These are phyloP conservation scores for Drosophila sproati DNA, from an alignment of 1,140 invertebrate genomes.

Conservation along the genomic window DNA sequence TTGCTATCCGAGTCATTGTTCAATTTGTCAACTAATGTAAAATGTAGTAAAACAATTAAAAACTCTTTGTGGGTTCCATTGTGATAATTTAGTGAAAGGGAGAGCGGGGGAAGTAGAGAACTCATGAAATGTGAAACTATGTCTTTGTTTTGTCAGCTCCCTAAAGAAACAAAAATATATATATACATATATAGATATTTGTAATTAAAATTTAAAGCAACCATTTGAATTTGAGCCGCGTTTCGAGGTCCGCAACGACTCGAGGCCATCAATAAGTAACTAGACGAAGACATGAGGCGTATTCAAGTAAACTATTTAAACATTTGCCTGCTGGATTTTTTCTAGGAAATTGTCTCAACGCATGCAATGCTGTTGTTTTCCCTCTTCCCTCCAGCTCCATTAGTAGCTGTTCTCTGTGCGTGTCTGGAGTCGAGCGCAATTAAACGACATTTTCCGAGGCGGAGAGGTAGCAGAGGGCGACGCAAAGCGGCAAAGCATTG, in stretches of 20 bases:
- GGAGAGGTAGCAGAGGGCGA: slow-evolving; percentile 5
- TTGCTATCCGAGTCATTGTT: slow-evolving; percentile 31
- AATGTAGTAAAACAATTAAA: slow-evolving; percentile 59
- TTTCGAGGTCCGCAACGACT: slow-evolving; percentile 12
- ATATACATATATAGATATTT: slow-evolving; percentile 21
- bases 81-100: background rate
- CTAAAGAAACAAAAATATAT: slow-evolving; percentile 12
- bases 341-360: slow-evolving; percentile 35
- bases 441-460: slow-evolving; percentile 24
- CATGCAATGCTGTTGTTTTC: slow-evolving; percentile 26
- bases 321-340: slow-evolving; percentile 35
- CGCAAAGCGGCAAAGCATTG: slow-evolving; percentile 1
- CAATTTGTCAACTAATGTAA: slow-evolving; percentile 69
- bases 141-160: slow-evolving; percentile 50
- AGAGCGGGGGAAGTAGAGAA: background rate
- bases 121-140: slow-evolving; percentile 55
- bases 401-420: background rate
- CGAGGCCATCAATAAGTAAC: slow-evolving; percentile 35
- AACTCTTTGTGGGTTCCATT: slow-evolving; percentile 27
- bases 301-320: slow-evolving; percentile 43
- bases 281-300: slow-evolving; percentile 10
- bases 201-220: slow-evolving; percentile 58
- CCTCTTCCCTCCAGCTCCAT: background rate
- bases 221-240: slow-evolving; percentile 40
- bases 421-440: slow-evolving; percentile 30